Evolutionary conservation across 1,140 invertebrate genomes (phyloP).

Genomic region (Anastrepha ludens): DNA sequence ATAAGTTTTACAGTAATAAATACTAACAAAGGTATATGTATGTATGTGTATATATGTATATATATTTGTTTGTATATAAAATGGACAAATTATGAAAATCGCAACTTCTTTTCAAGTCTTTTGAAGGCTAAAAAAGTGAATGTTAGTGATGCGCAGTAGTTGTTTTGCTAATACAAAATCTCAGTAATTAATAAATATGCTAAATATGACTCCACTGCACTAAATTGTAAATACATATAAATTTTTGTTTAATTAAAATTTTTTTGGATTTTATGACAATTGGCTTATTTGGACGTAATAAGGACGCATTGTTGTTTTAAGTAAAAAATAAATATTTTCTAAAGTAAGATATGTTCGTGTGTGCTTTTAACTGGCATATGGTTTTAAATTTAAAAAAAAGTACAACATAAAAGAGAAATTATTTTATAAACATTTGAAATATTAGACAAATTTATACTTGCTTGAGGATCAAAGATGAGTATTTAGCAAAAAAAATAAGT

Average conservation of each 20-base stretch:
- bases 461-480: no score
- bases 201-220: neutral
- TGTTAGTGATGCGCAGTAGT: slow-evolving; percentile 24
- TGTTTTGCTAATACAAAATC: neutral
- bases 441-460: no score
- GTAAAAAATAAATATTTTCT: neutral
- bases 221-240: slow-evolving; percentile 44
- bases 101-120: neutral
- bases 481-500: no score
- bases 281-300: slow-evolving; percentile 8
- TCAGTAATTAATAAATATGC: neutral
- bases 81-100: slow-evolving; percentile 40
- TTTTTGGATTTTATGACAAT: slow-evolving; percentile 8
- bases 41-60: neutral
- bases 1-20: slow-evolving; percentile 8
- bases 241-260: neutral
- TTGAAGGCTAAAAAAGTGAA: neutral
- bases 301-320: slow-evolving; percentile 45
- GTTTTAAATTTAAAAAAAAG: neutral
- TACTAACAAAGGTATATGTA: neutral
- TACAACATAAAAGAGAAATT: neutral
- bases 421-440: neutral
- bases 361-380: neutral
- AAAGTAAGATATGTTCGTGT: neutral
- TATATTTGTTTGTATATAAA: slow-evolving; percentile 21